phyloP scores from a whole-genome alignment of 2,113 vertebrate species.

The Eonycteris spelaea region DNA sequence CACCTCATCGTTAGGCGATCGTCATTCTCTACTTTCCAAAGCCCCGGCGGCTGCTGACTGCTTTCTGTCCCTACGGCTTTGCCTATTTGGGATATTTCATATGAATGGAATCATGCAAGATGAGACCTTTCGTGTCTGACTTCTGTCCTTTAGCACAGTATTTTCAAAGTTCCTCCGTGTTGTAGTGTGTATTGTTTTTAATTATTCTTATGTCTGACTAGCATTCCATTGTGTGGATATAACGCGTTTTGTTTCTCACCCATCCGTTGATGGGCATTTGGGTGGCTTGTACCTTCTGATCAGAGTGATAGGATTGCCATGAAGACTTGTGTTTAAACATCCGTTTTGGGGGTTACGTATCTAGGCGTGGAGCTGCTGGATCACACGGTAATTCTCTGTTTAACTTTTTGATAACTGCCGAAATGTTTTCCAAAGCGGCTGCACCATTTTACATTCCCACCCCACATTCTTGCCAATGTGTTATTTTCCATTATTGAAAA shows the following conservation, averaged over 20 bases:
- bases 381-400: neutral
- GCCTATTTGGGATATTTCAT: neutral
- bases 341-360: neutral
- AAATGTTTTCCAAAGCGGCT: neutral
- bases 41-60: neutral
- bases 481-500: neutral
- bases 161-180: no score
- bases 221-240: fast-evolving
- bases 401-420: neutral
- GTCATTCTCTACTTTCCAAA: neutral
- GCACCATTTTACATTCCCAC: neutral
- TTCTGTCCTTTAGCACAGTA: neutral
- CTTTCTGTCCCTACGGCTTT: neutral
- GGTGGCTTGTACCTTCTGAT: no score
- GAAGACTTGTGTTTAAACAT: neutral
- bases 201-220: neutral
- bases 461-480: neutral
- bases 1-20: neutral
- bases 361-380: neutral
- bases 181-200: neutral
- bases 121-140: neutral
- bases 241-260: neutral
- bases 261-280: no score
- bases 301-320: no score
- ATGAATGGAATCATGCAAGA: neutral